A percentile compares a stretch with the other conserved stretches of the same genome.
Evolutionary conservation across 2,888 invertebrate genomes (phyloP).

Genomic region (Suillia variegata): DNA sequence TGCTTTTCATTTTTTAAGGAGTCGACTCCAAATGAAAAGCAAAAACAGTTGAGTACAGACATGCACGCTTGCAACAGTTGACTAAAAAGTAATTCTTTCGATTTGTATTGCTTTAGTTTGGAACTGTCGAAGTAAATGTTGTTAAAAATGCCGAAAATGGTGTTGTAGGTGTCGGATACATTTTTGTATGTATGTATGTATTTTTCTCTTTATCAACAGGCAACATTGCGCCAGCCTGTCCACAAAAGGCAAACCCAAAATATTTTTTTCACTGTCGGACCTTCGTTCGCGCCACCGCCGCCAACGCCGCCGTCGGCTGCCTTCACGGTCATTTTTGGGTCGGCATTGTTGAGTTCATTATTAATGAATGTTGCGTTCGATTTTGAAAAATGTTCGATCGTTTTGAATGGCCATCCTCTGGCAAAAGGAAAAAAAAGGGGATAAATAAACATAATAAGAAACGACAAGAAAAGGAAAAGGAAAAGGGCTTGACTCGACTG

Average conservation of each 20-base stretch:
- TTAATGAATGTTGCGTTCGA: constrained; percentile 25
- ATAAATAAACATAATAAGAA: too few relatives aligned
- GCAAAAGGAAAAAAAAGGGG: constrained; percentile 7
- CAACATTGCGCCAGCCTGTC: not conserved
- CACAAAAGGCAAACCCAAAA: not conserved
- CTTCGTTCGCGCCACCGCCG: constrained; percentile 2
- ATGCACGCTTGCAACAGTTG: too few relatives aligned
- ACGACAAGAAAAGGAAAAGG: not conserved
- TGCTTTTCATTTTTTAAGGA: too few relatives aligned
- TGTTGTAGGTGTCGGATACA: constrained; percentile 29
- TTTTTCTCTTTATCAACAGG: constrained; percentile 4
- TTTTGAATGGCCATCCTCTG: constrained; percentile 15
- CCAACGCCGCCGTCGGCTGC: too few relatives aligned
- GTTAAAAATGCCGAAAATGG: constrained; percentile 35
- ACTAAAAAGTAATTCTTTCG: too few relatives aligned
- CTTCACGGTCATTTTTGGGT: constrained; percentile 30
- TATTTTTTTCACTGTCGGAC: not conserved
- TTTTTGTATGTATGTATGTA: constrained; percentile 22
- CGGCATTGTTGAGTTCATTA: constrained; percentile 31
- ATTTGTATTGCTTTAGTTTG: too few relatives aligned
- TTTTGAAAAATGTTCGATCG: constrained; percentile 18
- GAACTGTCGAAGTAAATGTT: too few relatives aligned
- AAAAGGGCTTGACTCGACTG: not conserved
- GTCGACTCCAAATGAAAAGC: too few relatives aligned
- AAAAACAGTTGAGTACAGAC: too few relatives aligned